A percentile compares a stretch with the other conserved stretches of the same genome.
phyloP scores from a whole-genome alignment of 2,797 vertebrate genomes.

The Argyrosomus regius region DNA sequence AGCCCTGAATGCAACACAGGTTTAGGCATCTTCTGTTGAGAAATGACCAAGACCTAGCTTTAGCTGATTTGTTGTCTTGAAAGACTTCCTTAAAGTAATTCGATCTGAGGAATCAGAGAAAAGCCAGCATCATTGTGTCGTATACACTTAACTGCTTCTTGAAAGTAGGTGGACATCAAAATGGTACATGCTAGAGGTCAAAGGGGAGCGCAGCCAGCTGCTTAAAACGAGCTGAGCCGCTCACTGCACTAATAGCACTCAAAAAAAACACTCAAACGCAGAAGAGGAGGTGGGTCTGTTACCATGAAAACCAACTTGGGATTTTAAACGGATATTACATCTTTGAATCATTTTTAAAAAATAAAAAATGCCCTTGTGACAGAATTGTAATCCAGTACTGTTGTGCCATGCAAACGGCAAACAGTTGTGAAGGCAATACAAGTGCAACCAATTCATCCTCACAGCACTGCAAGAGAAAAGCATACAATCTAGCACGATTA shows the following conservation, averaged over 20 bases:
- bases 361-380: constrained; percentile 60
- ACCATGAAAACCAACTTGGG: constrained; percentile 44
- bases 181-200: constrained; percentile 47
- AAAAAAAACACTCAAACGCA: constrained; percentile 67
- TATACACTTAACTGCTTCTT: constrained; percentile 59
- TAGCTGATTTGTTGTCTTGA: constrained; percentile 28
- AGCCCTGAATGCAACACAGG: constrained; percentile 47
- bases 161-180: constrained; percentile 61
- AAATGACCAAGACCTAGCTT: constrained; percentile 53
- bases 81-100: constrained; percentile 43
- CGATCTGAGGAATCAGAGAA: constrained; percentile 34
- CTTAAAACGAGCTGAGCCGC: constrained; percentile 61
- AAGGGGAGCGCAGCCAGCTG: constrained; percentile 56
- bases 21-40: constrained; percentile 40
- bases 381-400: constrained; percentile 43
- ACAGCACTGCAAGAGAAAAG: constrained; percentile 71
- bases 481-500: constrained; percentile 42
- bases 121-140: constrained; percentile 59
- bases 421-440: constrained; percentile 57
- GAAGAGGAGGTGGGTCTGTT: constrained; percentile 38
- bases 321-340: constrained; percentile 41
- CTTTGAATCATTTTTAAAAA: constrained; percentile 40
- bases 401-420: constrained; percentile 43
- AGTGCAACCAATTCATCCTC: constrained; percentile 63
- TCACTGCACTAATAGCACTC: constrained; percentile 64